These are phyloP conservation scores for Monopterus albus DNA, from an alignment of 2,113 vertebrate genomes.

Conservation along the genomic window DNA sequence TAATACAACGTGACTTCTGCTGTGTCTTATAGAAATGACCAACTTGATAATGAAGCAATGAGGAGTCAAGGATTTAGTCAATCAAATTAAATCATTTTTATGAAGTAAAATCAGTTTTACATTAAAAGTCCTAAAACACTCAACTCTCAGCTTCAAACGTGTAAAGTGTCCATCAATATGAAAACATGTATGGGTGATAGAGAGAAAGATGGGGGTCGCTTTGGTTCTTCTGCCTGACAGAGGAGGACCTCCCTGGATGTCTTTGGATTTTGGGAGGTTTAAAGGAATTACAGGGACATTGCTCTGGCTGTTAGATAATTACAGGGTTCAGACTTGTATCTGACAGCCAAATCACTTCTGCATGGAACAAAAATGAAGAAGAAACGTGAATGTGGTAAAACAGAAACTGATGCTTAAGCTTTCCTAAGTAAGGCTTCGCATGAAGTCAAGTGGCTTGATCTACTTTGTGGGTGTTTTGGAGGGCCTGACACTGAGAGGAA, in stretches of 20 bases:
- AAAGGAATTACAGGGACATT: slow-evolving; percentile 64
- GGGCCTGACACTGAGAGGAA: slow-evolving; percentile 5
- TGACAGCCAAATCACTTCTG: slow-evolving; percentile 55
- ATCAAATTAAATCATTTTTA: neutral
- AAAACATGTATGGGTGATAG: slow-evolving; percentile 35
- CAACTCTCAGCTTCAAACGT: slow-evolving; percentile 31
- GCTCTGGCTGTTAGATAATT: slow-evolving; percentile 62
- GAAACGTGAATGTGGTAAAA: slow-evolving; percentile 52
- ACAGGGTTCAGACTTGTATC: slow-evolving; percentile 50
- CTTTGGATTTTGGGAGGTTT: slow-evolving; percentile 43
- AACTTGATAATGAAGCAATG: neutral
- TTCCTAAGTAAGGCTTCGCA: slow-evolving; percentile 46
- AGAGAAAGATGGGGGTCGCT: neutral
- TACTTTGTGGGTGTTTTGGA: slow-evolving; percentile 31
- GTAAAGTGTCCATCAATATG: slow-evolving; percentile 32
- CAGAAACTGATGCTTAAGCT: slow-evolving; percentile 53
- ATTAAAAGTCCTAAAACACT: too few species aligned
- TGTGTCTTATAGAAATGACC: neutral
- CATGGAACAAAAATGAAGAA: slow-evolving; percentile 48
- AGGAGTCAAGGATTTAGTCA: neutral
- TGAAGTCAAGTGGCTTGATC: slow-evolving; percentile 42
- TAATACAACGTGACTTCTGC: neutral
- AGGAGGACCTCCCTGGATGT: slow-evolving; percentile 63
- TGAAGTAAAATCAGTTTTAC: neutral
- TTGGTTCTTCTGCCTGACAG: slow-evolving; percentile 22